Evolutionary conservation across 2,888 invertebrate genomes (phyloP).

Genomic region (Himalopsyche kuldschensis): DNA sequence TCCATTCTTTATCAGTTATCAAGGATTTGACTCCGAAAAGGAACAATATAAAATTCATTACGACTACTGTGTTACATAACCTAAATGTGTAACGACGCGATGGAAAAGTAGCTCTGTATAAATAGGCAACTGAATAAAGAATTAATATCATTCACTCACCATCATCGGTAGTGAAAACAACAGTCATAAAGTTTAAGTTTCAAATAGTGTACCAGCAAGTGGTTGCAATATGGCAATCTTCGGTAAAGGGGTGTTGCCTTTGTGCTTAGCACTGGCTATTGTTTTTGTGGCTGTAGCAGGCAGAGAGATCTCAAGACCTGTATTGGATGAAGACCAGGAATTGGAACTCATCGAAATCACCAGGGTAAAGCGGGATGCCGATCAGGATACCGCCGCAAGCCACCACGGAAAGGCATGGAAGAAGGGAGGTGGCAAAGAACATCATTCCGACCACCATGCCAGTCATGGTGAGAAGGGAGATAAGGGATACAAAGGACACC

Average conservation of each 20-base stretch:
- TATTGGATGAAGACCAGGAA: conserved; percentile 42
- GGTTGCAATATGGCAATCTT: conserved; percentile 35
- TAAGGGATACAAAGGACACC: conserved; percentile 71
- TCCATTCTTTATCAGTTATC: no score
- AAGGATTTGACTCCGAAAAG: no score
- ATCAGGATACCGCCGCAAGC: conserved; percentile 52
- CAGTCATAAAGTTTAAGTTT: not conserved
- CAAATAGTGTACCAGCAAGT: conserved; percentile 10
- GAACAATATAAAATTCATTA: not conserved
- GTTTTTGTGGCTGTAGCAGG: conserved; percentile 57
- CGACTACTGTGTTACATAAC: not conserved
- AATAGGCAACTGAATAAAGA: conserved; percentile 13
- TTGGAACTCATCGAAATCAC: conserved; percentile 45
- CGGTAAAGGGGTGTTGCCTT: conserved; percentile 27
- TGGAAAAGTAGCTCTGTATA: conserved; percentile 41
- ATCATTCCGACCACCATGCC: conserved; percentile 65
- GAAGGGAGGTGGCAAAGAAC: conserved; percentile 69
- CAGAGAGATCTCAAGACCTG: conserved; percentile 54
- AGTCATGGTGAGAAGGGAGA: conserved; percentile 71
- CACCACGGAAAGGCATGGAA: conserved; percentile 56
- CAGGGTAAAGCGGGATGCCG: conserved; percentile 29
- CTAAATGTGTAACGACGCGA: not conserved
- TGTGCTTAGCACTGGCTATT: conserved; percentile 52
- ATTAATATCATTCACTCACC: conserved; percentile 27
- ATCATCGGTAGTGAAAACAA: conserved; percentile 16